Percentiles rank a stretch among this genome's conserved stretches.
Evolutionary conservation across 2,888 invertebrate species (phyloP).

Genomic region (Dicycla oo): DNA sequence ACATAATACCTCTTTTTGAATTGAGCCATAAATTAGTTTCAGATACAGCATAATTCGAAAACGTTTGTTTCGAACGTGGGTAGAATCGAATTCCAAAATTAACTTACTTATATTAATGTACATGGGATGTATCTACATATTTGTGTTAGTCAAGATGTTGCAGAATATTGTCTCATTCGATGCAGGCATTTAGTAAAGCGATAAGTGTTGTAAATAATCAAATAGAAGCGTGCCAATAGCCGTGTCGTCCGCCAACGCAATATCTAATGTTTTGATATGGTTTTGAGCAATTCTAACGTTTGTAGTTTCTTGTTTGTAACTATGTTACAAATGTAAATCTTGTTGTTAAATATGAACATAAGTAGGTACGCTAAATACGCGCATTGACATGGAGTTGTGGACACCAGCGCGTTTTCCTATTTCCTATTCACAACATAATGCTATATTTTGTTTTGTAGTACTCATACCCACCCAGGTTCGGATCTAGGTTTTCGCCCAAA

Average conservation of each 20-base stretch:
- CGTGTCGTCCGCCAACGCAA: constrained; percentile 64
- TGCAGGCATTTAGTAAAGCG: constrained; percentile 66
- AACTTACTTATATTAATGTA: constrained; percentile 50
- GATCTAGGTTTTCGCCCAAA: no score
- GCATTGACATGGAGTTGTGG: no score
- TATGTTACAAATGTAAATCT: constrained; percentile 14
- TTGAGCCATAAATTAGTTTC: constrained; percentile 83
- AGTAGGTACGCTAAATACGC: no score
- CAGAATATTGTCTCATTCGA: constrained; percentile 71
- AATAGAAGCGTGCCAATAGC: constrained; percentile 69
- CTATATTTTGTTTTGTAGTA: no score
- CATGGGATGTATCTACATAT: constrained; percentile 43
- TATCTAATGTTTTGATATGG: constrained; percentile 55
- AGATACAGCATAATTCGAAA: constrained; percentile 65
- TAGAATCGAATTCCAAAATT: constrained; percentile 68
- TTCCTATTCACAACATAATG: no score
- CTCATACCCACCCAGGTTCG: no score
- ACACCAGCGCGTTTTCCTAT: no score
- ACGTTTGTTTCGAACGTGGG: constrained; percentile 71
- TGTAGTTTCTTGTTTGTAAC: constrained; percentile 33
- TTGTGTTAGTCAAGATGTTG: constrained; percentile 70
- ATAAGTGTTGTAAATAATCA: constrained; percentile 70
- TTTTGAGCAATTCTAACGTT: constrained; percentile 47
- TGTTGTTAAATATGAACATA: background rate
- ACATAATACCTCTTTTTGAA: constrained; percentile 81